Percentiles rank a stretch among this genome's conserved stretches.
Evolutionary conservation across 2,888 invertebrate species (phyloP).

Genomic region (Apocheima hispidaria): DNA sequence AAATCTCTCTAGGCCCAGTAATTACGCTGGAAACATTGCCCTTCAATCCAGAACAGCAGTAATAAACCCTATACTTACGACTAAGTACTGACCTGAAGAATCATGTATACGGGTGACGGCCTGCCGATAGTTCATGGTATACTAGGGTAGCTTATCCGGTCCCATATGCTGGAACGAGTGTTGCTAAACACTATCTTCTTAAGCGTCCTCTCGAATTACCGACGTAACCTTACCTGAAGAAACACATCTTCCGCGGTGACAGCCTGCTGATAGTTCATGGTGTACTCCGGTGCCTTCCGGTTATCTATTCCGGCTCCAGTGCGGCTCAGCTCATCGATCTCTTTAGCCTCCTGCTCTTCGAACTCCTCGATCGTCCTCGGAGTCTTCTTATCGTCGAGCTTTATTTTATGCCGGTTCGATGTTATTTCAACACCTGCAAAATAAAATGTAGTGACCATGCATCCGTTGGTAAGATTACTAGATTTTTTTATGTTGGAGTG

Average conservation of each 20-base stretch:
- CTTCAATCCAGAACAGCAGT: no score
- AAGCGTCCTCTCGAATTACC: slow-evolving; percentile 68
- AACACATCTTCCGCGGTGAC: slow-evolving; percentile 95
- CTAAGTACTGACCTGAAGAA: slow-evolving; percentile 70
- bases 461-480: no score
- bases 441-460: neutral
- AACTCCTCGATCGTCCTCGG: slow-evolving; percentile 78
- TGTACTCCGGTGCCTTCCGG: slow-evolving; percentile 90
- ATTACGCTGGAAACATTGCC: no score
- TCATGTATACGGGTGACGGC: slow-evolving; percentile 94
- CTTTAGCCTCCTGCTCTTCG: slow-evolving; percentile 82
- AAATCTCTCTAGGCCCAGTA: no score
- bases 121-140: slow-evolving; percentile 94
- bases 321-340: slow-evolving; percentile 75
- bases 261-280: slow-evolving; percentile 93
- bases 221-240: slow-evolving; percentile 87
- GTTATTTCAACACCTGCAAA: slow-evolving; percentile 70
- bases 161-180: slow-evolving; percentile 82
- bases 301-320: slow-evolving; percentile 84
- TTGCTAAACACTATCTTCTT: slow-evolving; percentile 73
- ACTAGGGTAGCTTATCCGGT: slow-evolving; percentile 89
- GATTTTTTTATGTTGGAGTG: no score
- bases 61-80: no score
- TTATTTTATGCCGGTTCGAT: slow-evolving; percentile 62
- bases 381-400: slow-evolving; percentile 47